phyloP scores from a whole-genome alignment of 2,797 vertebrate genomes.

The Cuculus canorus region DNA sequence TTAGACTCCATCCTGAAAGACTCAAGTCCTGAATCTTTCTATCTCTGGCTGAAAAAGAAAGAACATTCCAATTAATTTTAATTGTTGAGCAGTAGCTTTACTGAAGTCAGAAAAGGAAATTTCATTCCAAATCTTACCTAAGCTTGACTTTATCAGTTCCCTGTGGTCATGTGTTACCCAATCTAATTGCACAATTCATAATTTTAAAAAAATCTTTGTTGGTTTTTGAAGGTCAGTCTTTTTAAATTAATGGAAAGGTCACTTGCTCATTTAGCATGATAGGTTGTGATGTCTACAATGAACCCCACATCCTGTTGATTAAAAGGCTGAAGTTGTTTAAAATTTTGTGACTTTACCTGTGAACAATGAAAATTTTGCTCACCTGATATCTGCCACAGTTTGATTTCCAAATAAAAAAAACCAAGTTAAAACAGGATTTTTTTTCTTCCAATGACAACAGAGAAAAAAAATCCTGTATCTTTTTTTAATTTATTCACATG shows the following conservation, averaged over 20 bases:
- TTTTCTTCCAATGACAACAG: neutral
- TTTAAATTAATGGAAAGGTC: neutral
- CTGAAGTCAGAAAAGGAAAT: neutral
- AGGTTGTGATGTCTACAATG: neutral
- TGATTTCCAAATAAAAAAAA: neutral
- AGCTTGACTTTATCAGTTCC: neutral
- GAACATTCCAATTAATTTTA: neutral
- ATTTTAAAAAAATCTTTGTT: neutral
- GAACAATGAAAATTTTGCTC: neutral
- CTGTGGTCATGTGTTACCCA: neutral
- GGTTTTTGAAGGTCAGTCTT: neutral
- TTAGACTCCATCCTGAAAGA: neutral
- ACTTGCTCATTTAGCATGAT: neutral
- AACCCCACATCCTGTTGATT: neutral
- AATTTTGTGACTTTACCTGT: neutral
- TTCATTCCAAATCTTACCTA: neutral
- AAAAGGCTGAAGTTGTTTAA: neutral
- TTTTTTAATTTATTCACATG: neutral
- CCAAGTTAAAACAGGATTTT: neutral
- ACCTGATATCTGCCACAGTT: neutral
- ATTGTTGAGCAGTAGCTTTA: neutral
- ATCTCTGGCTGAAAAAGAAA: neutral
- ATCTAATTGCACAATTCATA: neutral
- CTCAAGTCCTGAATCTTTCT: neutral
- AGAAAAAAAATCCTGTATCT: too few relatives aligned